phyloP scores from a whole-genome alignment of 1,140 invertebrate genomes.

The Aphelenchoides fujianensis region DNA sequence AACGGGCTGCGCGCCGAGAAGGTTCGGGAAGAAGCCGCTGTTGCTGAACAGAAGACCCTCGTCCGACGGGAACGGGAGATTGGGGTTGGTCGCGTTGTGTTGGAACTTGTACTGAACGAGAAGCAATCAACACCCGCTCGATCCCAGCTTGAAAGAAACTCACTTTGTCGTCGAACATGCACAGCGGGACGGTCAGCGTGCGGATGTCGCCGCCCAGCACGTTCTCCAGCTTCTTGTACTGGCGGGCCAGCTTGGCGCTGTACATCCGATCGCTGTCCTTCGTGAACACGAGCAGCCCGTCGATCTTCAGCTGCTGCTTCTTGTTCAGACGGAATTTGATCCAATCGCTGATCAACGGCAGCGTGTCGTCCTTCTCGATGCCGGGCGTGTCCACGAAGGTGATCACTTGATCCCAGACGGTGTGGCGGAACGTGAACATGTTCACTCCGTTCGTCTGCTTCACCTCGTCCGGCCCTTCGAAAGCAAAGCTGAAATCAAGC shows the following conservation, averaged over 20 bases:
- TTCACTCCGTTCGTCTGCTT: slow-evolving; percentile 13
- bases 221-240: slow-evolving; percentile 11
- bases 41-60: slow-evolving; percentile 9
- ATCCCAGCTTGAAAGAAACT: background rate
- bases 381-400: slow-evolving; percentile 38
- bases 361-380: slow-evolving; percentile 13
- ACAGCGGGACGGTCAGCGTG: slow-evolving; percentile 2
- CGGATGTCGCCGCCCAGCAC: slow-evolving; percentile 14
- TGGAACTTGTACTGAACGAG: background rate
- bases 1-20: background rate
- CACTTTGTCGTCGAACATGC: background rate
- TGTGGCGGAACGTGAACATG: slow-evolving; percentile 33
- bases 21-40: slow-evolving; percentile 15
- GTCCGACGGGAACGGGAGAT: slow-evolving; percentile 5
- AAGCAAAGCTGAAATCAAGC: slow-evolving; percentile 20
- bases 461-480: slow-evolving; percentile 24
- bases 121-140: too few species aligned
- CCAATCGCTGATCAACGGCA: slow-evolving; percentile 2
- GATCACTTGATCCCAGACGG: slow-evolving; percentile 24
- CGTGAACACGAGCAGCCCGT: background rate
- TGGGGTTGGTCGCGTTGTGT: background rate
- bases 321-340: slow-evolving; percentile 2
- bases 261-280: background rate
- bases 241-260: background rate
- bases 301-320: slow-evolving; percentile 2